phyloP scores from a whole-genome alignment of 2,113 vertebrate genomes.

The Scopus umbretta region DNA sequence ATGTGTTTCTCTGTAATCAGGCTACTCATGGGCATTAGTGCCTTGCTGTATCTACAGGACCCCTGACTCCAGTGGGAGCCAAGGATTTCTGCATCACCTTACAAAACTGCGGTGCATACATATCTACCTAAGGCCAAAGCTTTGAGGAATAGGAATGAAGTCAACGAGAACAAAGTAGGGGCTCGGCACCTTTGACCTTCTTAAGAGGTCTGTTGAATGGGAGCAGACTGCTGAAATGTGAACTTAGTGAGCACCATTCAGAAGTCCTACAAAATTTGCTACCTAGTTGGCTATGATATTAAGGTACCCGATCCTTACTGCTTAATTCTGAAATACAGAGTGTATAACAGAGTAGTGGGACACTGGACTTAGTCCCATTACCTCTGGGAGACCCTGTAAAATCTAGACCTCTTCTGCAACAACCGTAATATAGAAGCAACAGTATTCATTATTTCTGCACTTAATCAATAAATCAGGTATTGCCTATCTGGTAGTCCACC shows the following conservation, averaged over 20 bases:
- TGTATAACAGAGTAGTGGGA: neutral
- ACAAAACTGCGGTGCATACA: fast-evolving
- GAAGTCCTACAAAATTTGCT: neutral
- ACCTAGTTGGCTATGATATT: neutral
- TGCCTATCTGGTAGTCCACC: neutral
- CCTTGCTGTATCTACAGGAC: neutral
- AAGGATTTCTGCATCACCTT: neutral
- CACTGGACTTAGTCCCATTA: neutral
- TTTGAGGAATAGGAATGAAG: neutral
- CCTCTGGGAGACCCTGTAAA: neutral
- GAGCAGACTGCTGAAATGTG: neutral
- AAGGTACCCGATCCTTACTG: neutral
- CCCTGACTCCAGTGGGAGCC: neutral
- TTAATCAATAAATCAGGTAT: neutral
- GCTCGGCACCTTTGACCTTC: neutral
- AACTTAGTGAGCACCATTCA: neutral
- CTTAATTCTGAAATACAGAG: neutral
- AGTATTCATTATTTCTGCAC: neutral
- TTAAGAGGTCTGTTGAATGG: neutral
- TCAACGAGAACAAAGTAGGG: neutral
- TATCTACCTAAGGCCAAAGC: neutral
- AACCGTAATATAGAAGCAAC: neutral
- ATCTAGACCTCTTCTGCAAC: neutral
- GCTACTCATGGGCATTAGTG: neutral
- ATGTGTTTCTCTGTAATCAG: neutral